Evolutionary conservation across 92 coral and sea anemone genomes (phyloP).

Genomic region (Porites lobata): DNA sequence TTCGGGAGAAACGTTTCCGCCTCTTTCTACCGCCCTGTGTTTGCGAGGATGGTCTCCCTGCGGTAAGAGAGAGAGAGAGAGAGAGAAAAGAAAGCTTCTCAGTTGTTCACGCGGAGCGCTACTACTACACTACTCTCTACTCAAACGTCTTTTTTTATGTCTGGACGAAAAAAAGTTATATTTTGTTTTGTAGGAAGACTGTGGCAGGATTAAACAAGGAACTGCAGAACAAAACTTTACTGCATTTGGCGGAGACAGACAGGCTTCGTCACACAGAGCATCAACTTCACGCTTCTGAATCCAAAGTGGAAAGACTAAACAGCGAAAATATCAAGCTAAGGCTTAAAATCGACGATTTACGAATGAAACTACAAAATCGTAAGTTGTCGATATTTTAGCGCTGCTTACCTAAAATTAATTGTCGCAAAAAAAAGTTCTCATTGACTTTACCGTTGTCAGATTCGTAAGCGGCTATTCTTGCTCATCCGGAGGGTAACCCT

Average conservation of each 20-base stretch:
- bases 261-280: constrained; percentile 89
- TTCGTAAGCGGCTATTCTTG: too few relatives aligned
- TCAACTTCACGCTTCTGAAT: constrained; percentile 89
- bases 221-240: constrained; percentile 83
- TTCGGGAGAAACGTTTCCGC: too few relatives aligned
- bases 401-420: too few relatives aligned
- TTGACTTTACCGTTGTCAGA: too few relatives aligned
- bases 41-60: too few relatives aligned
- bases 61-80: too few relatives aligned
- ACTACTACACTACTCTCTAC: too few relatives aligned
- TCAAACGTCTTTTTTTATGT: background rate
- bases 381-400: background rate
- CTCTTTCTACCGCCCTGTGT: too few relatives aligned
- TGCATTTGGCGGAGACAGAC: constrained; percentile 90
- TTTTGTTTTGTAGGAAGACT: constrained; percentile 58
- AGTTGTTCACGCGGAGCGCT: too few relatives aligned
- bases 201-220: constrained; percentile 82
- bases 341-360: constrained; percentile 88
- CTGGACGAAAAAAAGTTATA: background rate
- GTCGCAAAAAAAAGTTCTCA: too few relatives aligned
- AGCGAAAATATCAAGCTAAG: constrained; percentile 87
- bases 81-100: too few relatives aligned
- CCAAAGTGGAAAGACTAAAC: constrained; percentile 80
- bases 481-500: too few relatives aligned
- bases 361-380: constrained; percentile 87